phyloP scores from a whole-genome alignment of 2,888 invertebrate species.

The Trilocha varians region DNA sequence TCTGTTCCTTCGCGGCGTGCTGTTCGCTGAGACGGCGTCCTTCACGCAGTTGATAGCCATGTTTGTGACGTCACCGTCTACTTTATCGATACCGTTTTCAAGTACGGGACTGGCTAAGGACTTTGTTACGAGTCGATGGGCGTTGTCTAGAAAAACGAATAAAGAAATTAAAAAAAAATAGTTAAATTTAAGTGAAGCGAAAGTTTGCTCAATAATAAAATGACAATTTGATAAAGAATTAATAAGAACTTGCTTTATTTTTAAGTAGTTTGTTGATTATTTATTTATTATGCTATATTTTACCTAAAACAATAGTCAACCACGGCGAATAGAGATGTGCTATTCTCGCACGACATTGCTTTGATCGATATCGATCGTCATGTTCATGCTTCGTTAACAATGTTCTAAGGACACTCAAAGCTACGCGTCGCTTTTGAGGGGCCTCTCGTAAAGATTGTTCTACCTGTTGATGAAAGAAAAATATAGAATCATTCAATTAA shows the following conservation, averaged over 20 bases:
- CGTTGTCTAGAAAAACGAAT: constrained; percentile 75
- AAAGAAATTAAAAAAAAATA: no score
- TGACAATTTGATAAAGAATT: no score
- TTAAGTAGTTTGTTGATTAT: no score
- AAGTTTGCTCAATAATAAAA: no score
- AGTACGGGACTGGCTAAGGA: constrained; percentile 44
- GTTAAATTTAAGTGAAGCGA: no score
- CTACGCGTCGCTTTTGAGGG: constrained; percentile 84
- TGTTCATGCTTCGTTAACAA: constrained; percentile 94
- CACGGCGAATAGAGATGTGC: constrained; percentile 94
- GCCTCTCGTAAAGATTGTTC: constrained; percentile 89
- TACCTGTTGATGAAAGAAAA: constrained; percentile 63
- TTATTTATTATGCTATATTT: no score
- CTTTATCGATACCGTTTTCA: constrained; percentile 52
- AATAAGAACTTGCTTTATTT: no score
- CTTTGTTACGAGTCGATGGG: constrained; percentile 77
- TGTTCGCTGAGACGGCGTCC: constrained; percentile 45
- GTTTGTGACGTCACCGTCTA: constrained; percentile 40
- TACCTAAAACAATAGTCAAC: constrained; percentile 81
- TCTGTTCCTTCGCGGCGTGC: constrained; percentile 75
- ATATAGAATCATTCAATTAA: not conserved
- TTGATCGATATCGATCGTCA: constrained; percentile 90
- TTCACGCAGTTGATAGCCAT: constrained; percentile 30
- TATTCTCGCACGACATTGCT: constrained; percentile 88
- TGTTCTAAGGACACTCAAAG: constrained; percentile 86